phyloP scores from a whole-genome alignment of 2,888 invertebrate species.

The Oscheius sp. region DNA sequence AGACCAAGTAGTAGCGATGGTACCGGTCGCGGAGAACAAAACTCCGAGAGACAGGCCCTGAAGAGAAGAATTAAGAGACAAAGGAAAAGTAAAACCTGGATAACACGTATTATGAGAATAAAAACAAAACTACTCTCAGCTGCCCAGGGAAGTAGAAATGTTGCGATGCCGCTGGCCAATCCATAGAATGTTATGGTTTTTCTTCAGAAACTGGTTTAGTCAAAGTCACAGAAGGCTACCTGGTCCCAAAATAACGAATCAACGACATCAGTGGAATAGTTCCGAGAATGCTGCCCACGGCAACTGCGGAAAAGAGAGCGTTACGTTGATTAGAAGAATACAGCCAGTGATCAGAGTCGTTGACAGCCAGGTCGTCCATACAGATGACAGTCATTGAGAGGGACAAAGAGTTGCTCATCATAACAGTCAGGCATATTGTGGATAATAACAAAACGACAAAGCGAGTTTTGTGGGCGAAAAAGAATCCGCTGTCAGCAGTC shows the following conservation, averaged over 20 bases:
- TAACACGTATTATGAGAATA: neutral
- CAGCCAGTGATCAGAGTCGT: constrained; percentile 31
- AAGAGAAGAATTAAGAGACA: neutral
- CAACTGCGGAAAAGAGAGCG: constrained; percentile 47
- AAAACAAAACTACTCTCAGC: neutral
- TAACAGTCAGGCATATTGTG: constrained; percentile 35
- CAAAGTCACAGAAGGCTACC: constrained; percentile 7
- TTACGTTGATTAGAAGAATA: constrained; percentile 15
- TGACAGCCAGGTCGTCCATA: constrained; percentile 40
- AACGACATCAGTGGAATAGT: constrained; percentile 35
- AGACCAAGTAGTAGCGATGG: constrained; percentile 49
- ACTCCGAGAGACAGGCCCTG: constrained; percentile 47
- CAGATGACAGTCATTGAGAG: constrained; percentile 50
- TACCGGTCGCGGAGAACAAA: constrained; percentile 47
- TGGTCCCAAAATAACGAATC: constrained; percentile 36
- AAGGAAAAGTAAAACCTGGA: neutral
- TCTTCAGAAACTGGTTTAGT: neutral
- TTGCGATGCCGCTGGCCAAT: constrained; percentile 33
- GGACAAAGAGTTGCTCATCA: constrained; percentile 40
- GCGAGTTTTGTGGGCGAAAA: constrained; percentile 26
- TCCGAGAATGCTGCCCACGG: constrained; percentile 44
- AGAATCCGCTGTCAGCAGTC: too few relatives aligned
- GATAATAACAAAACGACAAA: constrained; percentile 21
- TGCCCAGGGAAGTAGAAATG: constrained; percentile 36
- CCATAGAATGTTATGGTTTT: constrained; percentile 34